Evolutionary conservation across 64 coral and sea anemone genomes (phyloP), one percentile per base, ranked within the genome.

Genomic region (Orbicella faveolata): DNA sequence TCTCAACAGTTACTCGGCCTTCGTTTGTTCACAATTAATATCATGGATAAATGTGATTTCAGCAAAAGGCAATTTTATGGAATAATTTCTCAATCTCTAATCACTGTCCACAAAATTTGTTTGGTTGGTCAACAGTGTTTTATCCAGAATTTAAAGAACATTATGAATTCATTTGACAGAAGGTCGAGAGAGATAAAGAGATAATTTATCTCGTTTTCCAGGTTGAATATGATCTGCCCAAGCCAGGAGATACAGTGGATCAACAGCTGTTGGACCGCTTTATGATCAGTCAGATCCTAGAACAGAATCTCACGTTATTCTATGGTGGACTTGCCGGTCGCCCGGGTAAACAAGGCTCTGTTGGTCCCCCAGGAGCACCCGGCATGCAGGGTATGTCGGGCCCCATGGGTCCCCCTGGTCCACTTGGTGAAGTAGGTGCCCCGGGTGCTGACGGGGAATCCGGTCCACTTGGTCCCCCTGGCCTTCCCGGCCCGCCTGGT

Each of bases 281-380:
- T n/a, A 99, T 99, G 97, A 99, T 99, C 67, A 95, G 88, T 74
- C 97, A 99, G 36, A 96, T 99, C 57, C 76, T 99, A 25, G 97
- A 99, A 63, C 97, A 99, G 51, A 99, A 99, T 73, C 94, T 99
- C 7, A 99, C 97, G 0, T 80, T 99, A 34, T 99, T 99, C 64
- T 99, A 96, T 64, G 94, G 97, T 25, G 97, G 91, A 9, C 78
- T 99, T 34, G 70, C 85, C 0, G 97, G 94, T 20, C 94, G 94
- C 8, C 88, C 94, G 10, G 97, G 97, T 12, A 75, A 86, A 73
- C 6, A 74, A 48, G 97, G 97, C 36, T 15, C 36, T 9, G 53
- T 68, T 6, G 97, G 97, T 15, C 82, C 88, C 1, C 34, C 80
- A 34, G 97, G 97, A 9, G 61, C 75, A 14, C 1, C 52, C 2